phyloP scores from a whole-genome alignment of 2,113 vertebrate species.

The Cebidichthys violaceus region DNA sequence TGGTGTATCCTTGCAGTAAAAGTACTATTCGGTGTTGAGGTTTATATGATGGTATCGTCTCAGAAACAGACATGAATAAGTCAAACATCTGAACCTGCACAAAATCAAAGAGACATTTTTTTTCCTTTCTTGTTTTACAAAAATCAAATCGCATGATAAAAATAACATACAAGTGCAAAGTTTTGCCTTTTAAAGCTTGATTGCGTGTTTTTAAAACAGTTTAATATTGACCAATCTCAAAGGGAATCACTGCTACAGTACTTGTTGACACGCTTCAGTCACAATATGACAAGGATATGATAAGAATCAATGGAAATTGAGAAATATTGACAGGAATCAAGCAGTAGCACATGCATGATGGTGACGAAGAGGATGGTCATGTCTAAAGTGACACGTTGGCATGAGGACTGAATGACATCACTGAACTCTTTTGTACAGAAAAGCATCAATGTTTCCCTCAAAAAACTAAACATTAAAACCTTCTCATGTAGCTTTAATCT shows the following conservation, averaged over 20 bases:
- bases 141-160: slow-evolving; percentile 24
- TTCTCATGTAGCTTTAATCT: background rate
- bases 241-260: slow-evolving; percentile 79
- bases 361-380: background rate
- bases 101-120: slow-evolving; percentile 31
- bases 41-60: slow-evolving; percentile 26
- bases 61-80: slow-evolving; percentile 35
- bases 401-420: background rate
- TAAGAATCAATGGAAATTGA: background rate
- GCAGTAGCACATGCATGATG: slow-evolving; percentile 39
- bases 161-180: slow-evolving; percentile 71
- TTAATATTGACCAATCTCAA: slow-evolving; percentile 58
- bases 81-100: slow-evolving; percentile 45
- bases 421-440: no score
- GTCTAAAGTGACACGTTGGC: slow-evolving; percentile 3
- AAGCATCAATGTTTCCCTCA: background rate
- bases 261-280: slow-evolving; percentile 42
- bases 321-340: slow-evolving; percentile 7
- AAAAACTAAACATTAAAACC: background rate
- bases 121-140: background rate
- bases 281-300: background rate
- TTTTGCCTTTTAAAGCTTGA: slow-evolving; percentile 70
- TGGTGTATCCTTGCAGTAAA: slow-evolving; percentile 31
- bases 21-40: slow-evolving; percentile 53
- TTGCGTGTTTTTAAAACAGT: slow-evolving; percentile 60